Evolutionary conservation across 2,888 invertebrate species (phyloP).

Genomic region (Callosobruchus maculatus): DNA sequence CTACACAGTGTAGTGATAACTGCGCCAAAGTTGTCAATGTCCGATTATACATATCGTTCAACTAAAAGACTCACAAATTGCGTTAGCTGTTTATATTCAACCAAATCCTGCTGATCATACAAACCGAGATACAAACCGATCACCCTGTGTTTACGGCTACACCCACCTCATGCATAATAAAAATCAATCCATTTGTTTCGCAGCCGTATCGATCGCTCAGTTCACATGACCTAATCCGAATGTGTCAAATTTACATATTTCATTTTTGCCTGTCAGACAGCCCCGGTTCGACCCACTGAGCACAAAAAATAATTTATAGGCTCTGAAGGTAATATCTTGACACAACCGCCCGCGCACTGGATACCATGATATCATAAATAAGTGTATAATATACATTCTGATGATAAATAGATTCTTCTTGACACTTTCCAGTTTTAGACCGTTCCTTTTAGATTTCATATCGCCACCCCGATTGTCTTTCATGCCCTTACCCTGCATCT

Average conservation of each 20-base stretch:
- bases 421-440: neutral
- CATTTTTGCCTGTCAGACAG: neutral
- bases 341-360: neutral
- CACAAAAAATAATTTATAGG: neutral
- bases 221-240: neutral
- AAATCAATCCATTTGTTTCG: neutral
- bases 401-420: constrained; percentile 3
- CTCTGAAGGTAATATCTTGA: neutral
- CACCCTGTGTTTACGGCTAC: neutral
- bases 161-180: neutral
- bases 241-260: neutral
- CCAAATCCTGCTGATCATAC: too few relatives aligned
- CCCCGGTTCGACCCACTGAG: neutral
- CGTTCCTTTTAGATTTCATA: neutral
- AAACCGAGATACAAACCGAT: neutral
- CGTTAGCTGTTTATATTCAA: too few relatives aligned
- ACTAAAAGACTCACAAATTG: too few relatives aligned
- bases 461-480: constrained; percentile 1
- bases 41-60: too few relatives aligned
- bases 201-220: neutral
- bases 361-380: too few relatives aligned
- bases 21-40: too few relatives aligned
- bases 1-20: too few relatives aligned
- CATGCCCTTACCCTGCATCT: neutral
- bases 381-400: too few relatives aligned